Evolutionary conservation across 2,113 vertebrate species (phyloP), one percentile per base, ranked within the genome.

Genomic region (Diphyllodes magnificus): DNA sequence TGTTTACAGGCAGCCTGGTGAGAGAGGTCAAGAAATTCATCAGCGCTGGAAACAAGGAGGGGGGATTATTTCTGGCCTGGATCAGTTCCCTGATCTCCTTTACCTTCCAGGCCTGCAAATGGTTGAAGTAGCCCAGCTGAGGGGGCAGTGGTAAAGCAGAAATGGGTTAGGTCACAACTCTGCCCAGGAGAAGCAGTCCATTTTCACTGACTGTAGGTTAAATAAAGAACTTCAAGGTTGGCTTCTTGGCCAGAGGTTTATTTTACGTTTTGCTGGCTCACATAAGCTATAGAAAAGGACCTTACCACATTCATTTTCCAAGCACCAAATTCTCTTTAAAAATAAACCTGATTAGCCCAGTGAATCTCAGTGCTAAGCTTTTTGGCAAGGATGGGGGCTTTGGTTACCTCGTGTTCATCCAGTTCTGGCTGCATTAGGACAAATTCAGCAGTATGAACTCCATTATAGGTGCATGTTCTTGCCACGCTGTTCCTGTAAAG

Each of bases 1-100:
- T 97, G 95, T 88, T 88, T 88, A 11, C 94, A 94, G 94, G 71
- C 94, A 95, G 76, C 79, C 79, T 90, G 66, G 37, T 33, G 71
- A 61, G 57, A 35, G 63, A 92, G 85, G 86, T 88, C 79, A 70
- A 51, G 68, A 92, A 65, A 90, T 70, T 59, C 39, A 83, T 93
- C 63, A 47, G 88, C 0, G 0, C 68, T 65, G 79, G 56, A 49
- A 50, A 60, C 77, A 82, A 40, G 1, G 20, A 86, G 7, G 10
- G 47, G 87, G 70, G 44, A 73, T 90, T 93, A 81, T 59, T 94
- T 94, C 81, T 90, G 72, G 42, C 51, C 39, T 82, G 44, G 47
- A 40, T 86, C 33, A 59, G 33, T 84, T 89, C 39, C 13, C 47
- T 40, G 35, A 61, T 82, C 51, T 75, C 60, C 10, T 91, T 91